These are phyloP conservation scores for Chlamydotis undulata DNA, from an alignment of 2,113 vertebrate genomes.

Conservation along the genomic window DNA sequence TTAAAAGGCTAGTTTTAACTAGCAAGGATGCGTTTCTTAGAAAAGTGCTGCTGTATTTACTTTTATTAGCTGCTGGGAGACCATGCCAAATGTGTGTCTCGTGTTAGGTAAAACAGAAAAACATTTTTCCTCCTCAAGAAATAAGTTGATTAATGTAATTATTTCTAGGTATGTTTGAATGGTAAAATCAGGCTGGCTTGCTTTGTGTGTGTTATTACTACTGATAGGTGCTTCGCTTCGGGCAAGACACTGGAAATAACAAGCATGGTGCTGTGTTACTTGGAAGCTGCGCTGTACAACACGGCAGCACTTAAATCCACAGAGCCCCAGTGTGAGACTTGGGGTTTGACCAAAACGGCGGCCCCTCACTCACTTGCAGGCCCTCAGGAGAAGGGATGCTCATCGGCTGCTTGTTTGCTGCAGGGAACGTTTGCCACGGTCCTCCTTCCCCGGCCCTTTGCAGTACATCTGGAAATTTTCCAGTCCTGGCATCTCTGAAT, in stretches of 20 bases:
- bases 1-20: neutral
- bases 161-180: neutral
- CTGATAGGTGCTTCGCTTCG: accelerated
- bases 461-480: neutral
- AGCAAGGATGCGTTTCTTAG: neutral
- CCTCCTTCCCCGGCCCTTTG: neutral
- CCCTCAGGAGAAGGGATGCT: accelerated
- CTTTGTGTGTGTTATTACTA: neutral
- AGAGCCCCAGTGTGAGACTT: neutral
- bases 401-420: neutral
- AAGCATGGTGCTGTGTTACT: neutral
- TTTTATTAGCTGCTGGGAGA: neutral
- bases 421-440: neutral
- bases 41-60: neutral
- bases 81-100: accelerated
- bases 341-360: neutral
- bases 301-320: neutral
- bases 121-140: neutral
- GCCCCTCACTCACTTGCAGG: accelerated
- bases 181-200: neutral
- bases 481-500: accelerated
- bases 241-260: neutral
- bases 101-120: neutral
- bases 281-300: neutral
- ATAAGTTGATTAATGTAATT: neutral